Percentiles rank a stretch among this genome's conserved stretches.
These are phyloP conservation scores for Callipepla squamata DNA, from an alignment of 2,113 vertebrate species.

Conservation along the genomic window DNA sequence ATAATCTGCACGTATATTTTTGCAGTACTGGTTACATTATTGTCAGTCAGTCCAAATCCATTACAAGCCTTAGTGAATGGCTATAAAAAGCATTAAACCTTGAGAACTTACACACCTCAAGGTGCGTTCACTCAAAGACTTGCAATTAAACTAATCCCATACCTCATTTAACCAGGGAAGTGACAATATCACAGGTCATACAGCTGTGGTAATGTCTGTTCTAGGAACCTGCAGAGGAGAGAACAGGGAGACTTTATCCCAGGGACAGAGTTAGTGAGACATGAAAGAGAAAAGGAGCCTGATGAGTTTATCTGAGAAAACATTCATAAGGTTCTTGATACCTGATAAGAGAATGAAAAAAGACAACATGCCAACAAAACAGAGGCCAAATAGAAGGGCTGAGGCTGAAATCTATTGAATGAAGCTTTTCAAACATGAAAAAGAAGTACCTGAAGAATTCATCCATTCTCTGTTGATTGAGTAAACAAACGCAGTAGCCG, in stretches of 20 bases:
- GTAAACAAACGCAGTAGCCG: neutral
- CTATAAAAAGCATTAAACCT: neutral
- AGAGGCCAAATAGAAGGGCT: neutral
- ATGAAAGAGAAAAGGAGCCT: conserved; percentile 22
- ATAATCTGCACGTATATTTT: neutral
- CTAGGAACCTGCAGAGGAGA: neutral
- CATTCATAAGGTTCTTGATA: neutral
- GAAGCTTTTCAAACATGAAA: neutral
- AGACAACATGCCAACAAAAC: neutral
- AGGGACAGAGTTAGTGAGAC: conserved; percentile 33
- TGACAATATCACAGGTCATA: conserved; percentile 14
- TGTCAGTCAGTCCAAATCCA: neutral
- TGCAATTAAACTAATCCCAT: conserved; percentile 1
- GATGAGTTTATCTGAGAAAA: neutral
- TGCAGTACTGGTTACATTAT: neutral
- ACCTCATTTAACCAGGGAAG: conserved; percentile 1
- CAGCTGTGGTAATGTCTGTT: neutral
- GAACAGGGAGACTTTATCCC: neutral
- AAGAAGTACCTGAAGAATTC: neutral
- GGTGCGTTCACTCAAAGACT: neutral
- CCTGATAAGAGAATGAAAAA: neutral
- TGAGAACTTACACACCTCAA: neutral
- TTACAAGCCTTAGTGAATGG: neutral
- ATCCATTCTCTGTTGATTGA: neutral
- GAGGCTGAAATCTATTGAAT: neutral